These are phyloP conservation scores for Latrodectus hesperus DNA, from an alignment of 2,888 invertebrate species.

Conservation along the genomic window DNA sequence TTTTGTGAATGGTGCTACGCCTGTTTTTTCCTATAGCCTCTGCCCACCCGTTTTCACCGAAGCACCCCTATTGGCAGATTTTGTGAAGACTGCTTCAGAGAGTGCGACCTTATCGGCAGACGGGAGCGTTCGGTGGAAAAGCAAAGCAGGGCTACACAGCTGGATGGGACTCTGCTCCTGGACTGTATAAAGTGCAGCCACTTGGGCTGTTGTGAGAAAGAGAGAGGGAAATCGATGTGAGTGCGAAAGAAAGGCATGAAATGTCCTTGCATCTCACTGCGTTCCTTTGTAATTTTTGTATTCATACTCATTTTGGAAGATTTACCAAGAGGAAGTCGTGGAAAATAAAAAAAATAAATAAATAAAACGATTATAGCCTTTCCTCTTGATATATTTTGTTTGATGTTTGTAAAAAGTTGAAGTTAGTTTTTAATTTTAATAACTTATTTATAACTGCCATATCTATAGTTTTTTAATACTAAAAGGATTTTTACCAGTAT, in stretches of 20 bases:
- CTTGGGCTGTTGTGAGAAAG: background rate
- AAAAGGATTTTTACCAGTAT: slow-evolving; percentile 69
- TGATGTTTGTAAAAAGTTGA: slow-evolving; percentile 68
- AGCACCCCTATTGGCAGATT: slow-evolving; percentile 55
- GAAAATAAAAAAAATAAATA: slow-evolving; percentile 19
- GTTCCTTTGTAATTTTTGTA: slow-evolving; percentile 69
- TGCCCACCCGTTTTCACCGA: slow-evolving; percentile 67
- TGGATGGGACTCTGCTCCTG: slow-evolving; percentile 1
- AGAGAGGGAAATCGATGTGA: background rate
- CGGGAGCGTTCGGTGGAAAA: slow-evolving; percentile 61
- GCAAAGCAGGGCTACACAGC: slow-evolving; percentile 45
- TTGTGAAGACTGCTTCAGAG: slow-evolving; percentile 52
- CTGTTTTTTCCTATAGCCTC: slow-evolving; percentile 64
- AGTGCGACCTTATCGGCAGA: slow-evolving; percentile 24
- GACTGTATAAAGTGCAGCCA: background rate
- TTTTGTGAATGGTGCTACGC: slow-evolving; percentile 70
- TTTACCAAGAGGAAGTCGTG: slow-evolving; percentile 58
- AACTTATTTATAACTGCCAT: slow-evolving; percentile 70
- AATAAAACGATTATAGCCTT: slow-evolving; percentile 46
- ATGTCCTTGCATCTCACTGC: slow-evolving; percentile 61
- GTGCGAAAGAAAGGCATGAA: slow-evolving; percentile 45
- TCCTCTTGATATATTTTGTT: slow-evolving; percentile 66
- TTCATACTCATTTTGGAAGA: slow-evolving; percentile 67
- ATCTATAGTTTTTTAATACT: slow-evolving; percentile 70
- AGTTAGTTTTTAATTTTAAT: slow-evolving; percentile 70